A percentile compares a stretch with the other conserved stretches of the same genome.
phyloP scores from a whole-genome alignment of 2,113 vertebrate species.

The Rhynchomys soricoides region DNA sequence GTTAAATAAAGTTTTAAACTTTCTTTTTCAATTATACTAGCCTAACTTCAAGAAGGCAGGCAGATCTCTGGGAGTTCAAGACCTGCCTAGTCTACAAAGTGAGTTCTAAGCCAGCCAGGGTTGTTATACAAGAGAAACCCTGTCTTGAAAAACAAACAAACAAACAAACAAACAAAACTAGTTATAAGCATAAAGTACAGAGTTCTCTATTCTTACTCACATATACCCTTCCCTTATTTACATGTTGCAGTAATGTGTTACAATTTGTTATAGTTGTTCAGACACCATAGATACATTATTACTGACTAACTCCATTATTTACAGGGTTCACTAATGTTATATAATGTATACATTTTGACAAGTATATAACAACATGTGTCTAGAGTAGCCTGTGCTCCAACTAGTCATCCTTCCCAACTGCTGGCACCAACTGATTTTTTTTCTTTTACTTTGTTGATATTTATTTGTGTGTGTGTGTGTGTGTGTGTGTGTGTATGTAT shows the following conservation, averaged over 20 bases:
- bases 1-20: not conserved
- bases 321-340: not conserved
- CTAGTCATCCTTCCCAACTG: not conserved
- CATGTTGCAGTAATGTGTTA: not conserved
- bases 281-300: not conserved
- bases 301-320: not conserved
- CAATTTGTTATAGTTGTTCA: conserved; percentile 48
- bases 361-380: not conserved
- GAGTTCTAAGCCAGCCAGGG: not conserved
- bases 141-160: not conserved
- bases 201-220: not conserved
- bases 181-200: not conserved
- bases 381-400: not conserved
- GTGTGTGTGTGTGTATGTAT: not conserved
- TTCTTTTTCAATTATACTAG: not conserved
- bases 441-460: not conserved
- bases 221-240: not conserved
- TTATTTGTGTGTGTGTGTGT: not conserved
- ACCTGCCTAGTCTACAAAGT: not conserved
- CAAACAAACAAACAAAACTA: not conserved
- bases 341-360: conserved; percentile 34
- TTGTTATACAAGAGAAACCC: not conserved
- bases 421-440: not conserved
- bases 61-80: not conserved
- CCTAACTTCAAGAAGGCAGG: not conserved